Percentiles rank a stretch among this genome's conserved stretches.
These are phyloP conservation scores for Trichogramma evanescens DNA, from an alignment of 2,888 invertebrate genomes.

Conservation along the genomic window DNA sequence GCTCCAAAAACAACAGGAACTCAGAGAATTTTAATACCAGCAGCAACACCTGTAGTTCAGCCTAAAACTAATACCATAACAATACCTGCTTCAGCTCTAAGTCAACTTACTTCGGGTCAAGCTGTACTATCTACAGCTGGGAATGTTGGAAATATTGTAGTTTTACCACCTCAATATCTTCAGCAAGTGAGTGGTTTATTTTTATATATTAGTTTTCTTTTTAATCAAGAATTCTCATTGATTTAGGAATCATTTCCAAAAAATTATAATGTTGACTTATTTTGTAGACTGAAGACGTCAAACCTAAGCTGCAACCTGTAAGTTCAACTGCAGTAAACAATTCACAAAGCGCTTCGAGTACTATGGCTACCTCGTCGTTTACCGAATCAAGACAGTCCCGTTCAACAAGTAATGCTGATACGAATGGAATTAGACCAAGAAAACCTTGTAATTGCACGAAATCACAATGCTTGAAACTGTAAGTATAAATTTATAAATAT, in stretches of 20 bases:
- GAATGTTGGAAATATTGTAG: conserved; percentile 51
- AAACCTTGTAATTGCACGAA: conserved; percentile 99
- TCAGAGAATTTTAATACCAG: conserved; percentile 47
- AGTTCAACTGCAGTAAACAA: conserved; percentile 37
- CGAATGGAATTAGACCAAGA: conserved; percentile 60
- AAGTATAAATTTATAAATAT: conserved; percentile 39
- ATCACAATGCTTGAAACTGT: conserved; percentile 95
- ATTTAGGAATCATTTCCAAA: too few species aligned
- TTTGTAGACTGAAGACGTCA: conserved; percentile 34
- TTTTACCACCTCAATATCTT: conserved; percentile 56
- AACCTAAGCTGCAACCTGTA: conserved; percentile 35
- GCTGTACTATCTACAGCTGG: conserved; percentile 42
- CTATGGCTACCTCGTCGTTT: conserved; percentile 32
- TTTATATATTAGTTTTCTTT: background rate
- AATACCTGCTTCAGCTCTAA: conserved; percentile 46
- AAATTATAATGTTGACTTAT: background rate
- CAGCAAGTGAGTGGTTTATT: conserved; percentile 40
- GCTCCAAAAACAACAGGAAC: conserved; percentile 44
- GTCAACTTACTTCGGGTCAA: conserved; percentile 44
- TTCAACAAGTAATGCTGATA: conserved; percentile 40
- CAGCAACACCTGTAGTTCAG: conserved; percentile 37
- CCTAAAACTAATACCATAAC: conserved; percentile 39
- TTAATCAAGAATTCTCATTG: too few species aligned
- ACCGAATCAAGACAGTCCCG: conserved; percentile 36
- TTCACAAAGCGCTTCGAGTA: conserved; percentile 35